Conservation (phyloP, 2,888 invertebrate genomes). For the Rosalia funebris region DNA sequence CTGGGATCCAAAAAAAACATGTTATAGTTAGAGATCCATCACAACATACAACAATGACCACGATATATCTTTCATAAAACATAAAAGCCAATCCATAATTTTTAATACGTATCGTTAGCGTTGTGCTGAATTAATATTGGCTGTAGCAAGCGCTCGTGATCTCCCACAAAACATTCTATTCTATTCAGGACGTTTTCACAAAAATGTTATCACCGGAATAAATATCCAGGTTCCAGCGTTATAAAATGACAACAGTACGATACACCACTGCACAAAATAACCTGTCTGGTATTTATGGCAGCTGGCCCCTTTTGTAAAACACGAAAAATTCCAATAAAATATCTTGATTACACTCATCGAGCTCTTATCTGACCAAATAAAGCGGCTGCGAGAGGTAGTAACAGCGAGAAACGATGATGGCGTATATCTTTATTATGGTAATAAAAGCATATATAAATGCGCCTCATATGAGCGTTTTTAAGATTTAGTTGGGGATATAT, state of each 20-base stretch:
- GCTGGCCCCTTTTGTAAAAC: conserved; percentile 35
- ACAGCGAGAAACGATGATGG: conserved; percentile 26
- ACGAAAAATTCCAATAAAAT: conserved; percentile 46
- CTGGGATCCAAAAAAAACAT: too few species aligned
- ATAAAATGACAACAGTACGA: conserved; percentile 38
- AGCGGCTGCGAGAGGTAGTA: conserved; percentile 21
- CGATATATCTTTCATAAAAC: too few species aligned
- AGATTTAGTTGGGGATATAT: conserved; percentile 18
- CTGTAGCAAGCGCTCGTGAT: too few species aligned
- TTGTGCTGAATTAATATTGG: too few species aligned
- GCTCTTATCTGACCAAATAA: conserved; percentile 33
- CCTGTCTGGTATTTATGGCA: conserved; percentile 44
- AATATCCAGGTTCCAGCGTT: conserved; percentile 32
- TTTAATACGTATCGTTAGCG: too few species aligned
- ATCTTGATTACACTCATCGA: conserved; percentile 46
- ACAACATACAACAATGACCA: too few species aligned
- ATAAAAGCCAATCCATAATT: too few species aligned
- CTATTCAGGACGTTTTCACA: too few species aligned
- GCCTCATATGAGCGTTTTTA: conserved; percentile 24
- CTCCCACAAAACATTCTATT: too few species aligned
- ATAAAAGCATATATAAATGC: conserved; percentile 30
- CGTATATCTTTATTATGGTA: conserved; percentile 25
- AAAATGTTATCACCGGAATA: conserved; percentile 42
- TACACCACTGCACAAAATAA: conserved; percentile 37
- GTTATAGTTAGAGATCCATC: too few species aligned